phyloP scores from a whole-genome alignment of 2,888 invertebrate genomes.

The Eupelmus urozonus region DNA sequence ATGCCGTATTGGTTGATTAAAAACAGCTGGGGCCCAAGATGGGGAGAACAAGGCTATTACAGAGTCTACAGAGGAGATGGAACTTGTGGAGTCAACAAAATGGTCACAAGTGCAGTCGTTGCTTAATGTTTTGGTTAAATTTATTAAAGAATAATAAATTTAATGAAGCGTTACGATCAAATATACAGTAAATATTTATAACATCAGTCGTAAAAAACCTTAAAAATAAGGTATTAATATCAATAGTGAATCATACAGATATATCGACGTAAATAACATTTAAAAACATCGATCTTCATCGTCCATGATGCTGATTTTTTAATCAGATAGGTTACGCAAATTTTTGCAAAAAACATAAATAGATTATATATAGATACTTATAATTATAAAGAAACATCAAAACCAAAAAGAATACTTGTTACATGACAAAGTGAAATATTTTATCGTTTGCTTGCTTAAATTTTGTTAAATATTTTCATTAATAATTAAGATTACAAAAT shows the following conservation, averaged over 20 bases:
- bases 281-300: slow-evolving; percentile 32
- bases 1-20: slow-evolving; percentile 95
- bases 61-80: slow-evolving; percentile 96
- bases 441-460: slow-evolving; percentile 20
- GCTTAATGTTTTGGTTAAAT: slow-evolving; percentile 64
- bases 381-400: not conserved
- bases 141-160: slow-evolving; percentile 38
- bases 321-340: slow-evolving; percentile 19
- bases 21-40: slow-evolving; percentile 94
- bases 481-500: slow-evolving; percentile 19
- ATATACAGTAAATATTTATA: slow-evolving; percentile 44
- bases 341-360: slow-evolving; percentile 11
- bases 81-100: slow-evolving; percentile 94
- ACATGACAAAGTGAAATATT: too few relatives aligned
- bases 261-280: slow-evolving; percentile 7
- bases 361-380: slow-evolving; percentile 24
- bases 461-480: slow-evolving; percentile 25
- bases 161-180: slow-evolving; percentile 20
- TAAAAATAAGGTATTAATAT: slow-evolving; percentile 30
- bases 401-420: slow-evolving; percentile 49
- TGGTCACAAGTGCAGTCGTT: slow-evolving; percentile 91
- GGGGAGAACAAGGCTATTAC: slow-evolving; percentile 98
- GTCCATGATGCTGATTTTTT: slow-evolving; percentile 27
- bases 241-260: slow-evolving; percentile 9
- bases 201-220: slow-evolving; percentile 24